Base-by-base conservation (phyloP, 2,888 invertebrate species). In the Neoitamus cyanurus region DNA sequence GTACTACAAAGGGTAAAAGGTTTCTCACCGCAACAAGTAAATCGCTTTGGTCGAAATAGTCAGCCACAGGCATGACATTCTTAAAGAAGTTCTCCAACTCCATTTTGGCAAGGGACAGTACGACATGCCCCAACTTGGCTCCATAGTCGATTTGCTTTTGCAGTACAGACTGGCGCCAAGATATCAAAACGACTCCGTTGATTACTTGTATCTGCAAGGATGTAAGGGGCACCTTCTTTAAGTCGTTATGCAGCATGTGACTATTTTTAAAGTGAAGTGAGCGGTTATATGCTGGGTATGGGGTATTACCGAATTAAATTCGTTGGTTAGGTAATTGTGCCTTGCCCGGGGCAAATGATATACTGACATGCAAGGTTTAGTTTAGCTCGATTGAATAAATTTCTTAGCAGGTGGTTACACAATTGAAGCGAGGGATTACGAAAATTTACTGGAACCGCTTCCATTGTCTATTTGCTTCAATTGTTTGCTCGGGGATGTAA, bases 101-200 rank as follows among this genome's bases (percentile, higher is more conserved):
- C 96, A 97, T 97, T 90, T 95, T 93, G 84, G 97, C 97, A 87
- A 97, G 92, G 86, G 95, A 95, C 87, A 97, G 94, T 87, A 95
- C 94, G 86, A 91, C 91, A 92, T 97, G 97, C 58, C 97, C 97
- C 86, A 97, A 93, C 90, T 97, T 94, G 87, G 97, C 97, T 85
- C 97, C 97, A 90, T 96, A 97, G 91, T 97, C 96, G 88, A 97
- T 97, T 93, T 97, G 97, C 86, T 96, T 93, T 91, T 97, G 96
- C 87, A 97, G 92, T 4, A 97, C 95, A 87, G 96, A 94, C 90
- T 97, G 96, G 82, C 96, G 93, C 97, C 97, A 97, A 86, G 96
- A 95, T 88, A 97, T 95, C 82, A 97, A 92, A 83, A 97, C 93
- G 69, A 96, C 97, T 69, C 97, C 97, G 90, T 95, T 97, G 48